A percentile compares a stretch with the other conserved stretches of the same genome.
Conservation (phyloP, 2,113 vertebrate species). For the Nibea coibor region DNA sequence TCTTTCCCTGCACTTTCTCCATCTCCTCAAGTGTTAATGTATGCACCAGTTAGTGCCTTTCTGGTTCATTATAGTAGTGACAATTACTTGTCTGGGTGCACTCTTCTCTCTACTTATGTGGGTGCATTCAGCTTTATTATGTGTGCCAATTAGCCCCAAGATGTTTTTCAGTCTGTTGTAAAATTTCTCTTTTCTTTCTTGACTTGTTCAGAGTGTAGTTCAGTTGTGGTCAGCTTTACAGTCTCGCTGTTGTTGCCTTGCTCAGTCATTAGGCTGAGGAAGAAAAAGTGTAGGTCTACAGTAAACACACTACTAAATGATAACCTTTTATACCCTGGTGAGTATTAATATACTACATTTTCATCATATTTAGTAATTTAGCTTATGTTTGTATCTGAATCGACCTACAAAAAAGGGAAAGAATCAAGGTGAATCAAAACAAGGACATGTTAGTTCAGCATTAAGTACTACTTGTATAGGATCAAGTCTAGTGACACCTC, state of each 20-base stretch:
- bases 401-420: too few relatives aligned
- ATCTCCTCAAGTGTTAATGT: constrained; percentile 11
- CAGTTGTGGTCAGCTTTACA: neutral
- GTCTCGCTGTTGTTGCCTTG: neutral
- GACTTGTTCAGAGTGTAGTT: neutral
- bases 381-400: too few relatives aligned
- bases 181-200: constrained; percentile 4
- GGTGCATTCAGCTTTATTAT: constrained; percentile 7
- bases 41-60: constrained; percentile 10
- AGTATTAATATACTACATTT: too few relatives aligned
- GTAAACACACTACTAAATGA: neutral
- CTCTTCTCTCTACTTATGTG: neutral
- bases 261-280: neutral
- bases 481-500: too few relatives aligned
- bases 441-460: too few relatives aligned
- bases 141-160: constrained; percentile 34
- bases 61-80: constrained; percentile 26
- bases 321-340: neutral
- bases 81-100: constrained; percentile 14
- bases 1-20: neutral
- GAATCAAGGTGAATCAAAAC: too few relatives aligned
- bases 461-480: too few relatives aligned
- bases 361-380: too few relatives aligned
- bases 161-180: constrained; percentile 4
- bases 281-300: neutral